Evolutionary conservation across 2,113 vertebrate genomes (phyloP), one percentile per base, ranked within the genome.

Genomic region (Ageneiosus marmoratus): DNA sequence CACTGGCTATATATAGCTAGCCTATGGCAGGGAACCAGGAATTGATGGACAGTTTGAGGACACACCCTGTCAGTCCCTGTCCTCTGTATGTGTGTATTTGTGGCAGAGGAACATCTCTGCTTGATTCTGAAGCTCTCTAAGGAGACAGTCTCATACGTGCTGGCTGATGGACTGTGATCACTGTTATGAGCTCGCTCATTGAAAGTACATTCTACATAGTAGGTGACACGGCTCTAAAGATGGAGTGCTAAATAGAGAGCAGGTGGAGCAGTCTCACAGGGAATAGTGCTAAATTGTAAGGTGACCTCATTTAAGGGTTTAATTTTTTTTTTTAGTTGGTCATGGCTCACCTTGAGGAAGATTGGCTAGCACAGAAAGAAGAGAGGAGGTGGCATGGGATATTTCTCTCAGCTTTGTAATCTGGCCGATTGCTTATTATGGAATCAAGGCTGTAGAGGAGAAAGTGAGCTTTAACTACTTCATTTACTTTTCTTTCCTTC

Each of bases 241-340:
- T 60, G 81, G 86, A 88, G 58, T 83, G 50, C 77, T 81, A 87
- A 89, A 87, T 85, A 69, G 87, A 86, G 82, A 65, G 24, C 41
- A 9, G 37, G 80, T 75, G 65, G 70, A 77, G 88, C 84, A 86
- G 86, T 65, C 48, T 80, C 87, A 79, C 79, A 81, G 91, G 92
- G 91, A 93, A 88, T 86, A 84, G 79, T 84, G 82, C 91, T 91
- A 92, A 91, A 93, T 93, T 85, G 73, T 91, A 85, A 81, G 55
- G 87, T 95, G 94, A 95, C 93, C 94, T 94, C 90, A 91, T 94
- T 94, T 93, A 78, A 67, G n/a, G 1, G 50, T 62, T 60, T 83
- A 69, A 3, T 67, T 44, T 27, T 72, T 50, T 46, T 32, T 12
- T 44, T 24, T n/a, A 15, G n/a, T 37, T 74, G 80, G 44, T 84